Base-by-base conservation (phyloP, 2,888 invertebrate genomes). In the Stomorhina lunata region DNA sequence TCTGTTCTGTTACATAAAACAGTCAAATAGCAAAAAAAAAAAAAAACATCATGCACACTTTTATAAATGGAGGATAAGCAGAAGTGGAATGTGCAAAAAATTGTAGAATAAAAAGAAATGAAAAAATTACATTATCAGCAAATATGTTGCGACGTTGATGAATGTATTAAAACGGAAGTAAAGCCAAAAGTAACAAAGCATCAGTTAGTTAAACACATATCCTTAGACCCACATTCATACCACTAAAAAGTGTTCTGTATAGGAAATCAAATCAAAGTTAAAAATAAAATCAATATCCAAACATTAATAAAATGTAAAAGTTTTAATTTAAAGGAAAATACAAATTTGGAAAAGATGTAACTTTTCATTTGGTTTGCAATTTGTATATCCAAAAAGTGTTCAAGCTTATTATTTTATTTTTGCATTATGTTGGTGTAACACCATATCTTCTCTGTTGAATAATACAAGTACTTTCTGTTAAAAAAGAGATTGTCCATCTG, bases 71-170 rank as follows among this genome's bases (percentile, higher is more conserved):
- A 48, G 32, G 27, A 17, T 12, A 17, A 55, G 27, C 0, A 22
- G n/a, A n/a, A n/a, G n/a, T n/a, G n/a, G 45, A 29, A 29, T 63
- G 27, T 40, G 17, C 7, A 29, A 77, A 32, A 66, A 61, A 63
- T 25, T 48, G 25, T 20, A 22, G 10, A 59, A 20, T 22, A 45
- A 50, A 59, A 4, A 10, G 22, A 61, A 10, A 37, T 29, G 50
- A 65, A 63, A 43, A 48, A 40, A 69, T 75, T 15, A 55, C 63
- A 65, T 71, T 75, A 71, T 76, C 69, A 69, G 69, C 75, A 80
- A 76, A 80, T 50, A 80, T 75, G 45, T 68, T 69, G 55, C 68
- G 75, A 75, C 75, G 55, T 80, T 80, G 80, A 80, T 80, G 75
- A 80, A 75, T 68, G 80, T 80, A 50, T 76, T 80, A 76, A 75